Evolutionary conservation across 1,140 invertebrate species (phyloP).

Genomic region (Dryas iulia): DNA sequence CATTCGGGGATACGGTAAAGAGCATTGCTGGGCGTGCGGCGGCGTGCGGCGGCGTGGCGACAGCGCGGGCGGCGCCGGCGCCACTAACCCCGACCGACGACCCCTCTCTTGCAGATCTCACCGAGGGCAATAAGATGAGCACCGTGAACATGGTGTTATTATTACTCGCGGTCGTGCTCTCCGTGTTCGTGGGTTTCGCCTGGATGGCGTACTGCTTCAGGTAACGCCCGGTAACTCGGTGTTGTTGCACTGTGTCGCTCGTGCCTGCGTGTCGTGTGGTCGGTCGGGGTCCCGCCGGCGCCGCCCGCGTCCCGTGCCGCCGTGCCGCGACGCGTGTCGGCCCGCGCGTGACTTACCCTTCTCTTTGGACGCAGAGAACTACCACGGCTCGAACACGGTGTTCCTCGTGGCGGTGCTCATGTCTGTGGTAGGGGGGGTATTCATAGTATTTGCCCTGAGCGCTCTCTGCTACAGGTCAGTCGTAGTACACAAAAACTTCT

Average conservation of each 20-base stretch:
- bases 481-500: conserved; percentile 98
- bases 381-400: conserved; percentile 96
- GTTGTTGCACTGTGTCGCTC: conserved; percentile 68
- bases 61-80: conserved; percentile 66
- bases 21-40: conserved; percentile 55
- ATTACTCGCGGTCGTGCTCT: conserved; percentile 93
- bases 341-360: conserved; percentile 60
- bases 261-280: conserved; percentile 63
- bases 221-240: conserved; percentile 82
- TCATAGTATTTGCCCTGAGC: conserved; percentile 98
- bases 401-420: conserved; percentile 98
- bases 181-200: conserved; percentile 96
- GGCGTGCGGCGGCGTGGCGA: conserved; percentile 36
- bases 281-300: conserved; percentile 47
- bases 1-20: conserved; percentile 7
- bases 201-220: conserved; percentile 97
- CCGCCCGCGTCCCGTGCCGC: conserved; percentile 47
- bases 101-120: conserved; percentile 84
- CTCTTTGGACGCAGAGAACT: conserved; percentile 88
- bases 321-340: conserved; percentile 43
- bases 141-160: conserved; percentile 94
- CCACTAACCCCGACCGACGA: conserved; percentile 62
- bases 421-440: conserved; percentile 98
- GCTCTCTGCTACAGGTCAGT: conserved; percentile 99
- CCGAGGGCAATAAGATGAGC: conserved; percentile 89